phyloP scores from a whole-genome alignment of 2,113 vertebrate genomes.

The Bubo scandiacus region DNA sequence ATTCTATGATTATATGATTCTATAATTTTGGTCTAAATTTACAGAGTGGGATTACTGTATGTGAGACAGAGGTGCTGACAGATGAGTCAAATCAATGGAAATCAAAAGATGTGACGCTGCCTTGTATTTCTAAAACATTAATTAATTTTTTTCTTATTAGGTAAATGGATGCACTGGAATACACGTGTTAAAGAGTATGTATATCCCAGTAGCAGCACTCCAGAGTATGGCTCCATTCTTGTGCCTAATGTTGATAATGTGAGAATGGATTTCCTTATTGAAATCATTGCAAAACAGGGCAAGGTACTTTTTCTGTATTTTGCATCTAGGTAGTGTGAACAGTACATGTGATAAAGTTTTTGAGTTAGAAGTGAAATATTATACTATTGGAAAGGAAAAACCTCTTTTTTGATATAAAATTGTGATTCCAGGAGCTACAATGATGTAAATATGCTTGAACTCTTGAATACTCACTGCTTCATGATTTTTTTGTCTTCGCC shows the following conservation, averaged over 20 bases:
- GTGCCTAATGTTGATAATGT: constrained; percentile 96
- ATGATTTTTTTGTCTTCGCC: not conserved
- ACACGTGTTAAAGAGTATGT: constrained; percentile 84
- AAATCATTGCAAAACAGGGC: constrained; percentile 90
- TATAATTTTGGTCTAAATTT: not conserved
- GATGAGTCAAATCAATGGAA: not conserved
- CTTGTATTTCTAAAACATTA: not conserved
- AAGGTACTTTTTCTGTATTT: constrained; percentile 76
- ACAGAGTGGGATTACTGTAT: not conserved
- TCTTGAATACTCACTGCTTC: not conserved
- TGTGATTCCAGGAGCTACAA: not conserved
- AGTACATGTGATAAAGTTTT: not conserved
- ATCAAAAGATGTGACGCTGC: not conserved
- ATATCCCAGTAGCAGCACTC: constrained; percentile 82
- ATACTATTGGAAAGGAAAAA: not conserved
- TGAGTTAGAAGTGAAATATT: not conserved
- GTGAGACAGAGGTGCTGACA: not conserved
- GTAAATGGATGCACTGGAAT: constrained; percentile 91
- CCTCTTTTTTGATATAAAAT: accelerated
- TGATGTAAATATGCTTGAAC: not conserved
- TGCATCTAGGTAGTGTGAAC: not conserved
- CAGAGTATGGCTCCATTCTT: constrained; percentile 90
- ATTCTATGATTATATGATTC: not conserved
- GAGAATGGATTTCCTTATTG: constrained; percentile 90
- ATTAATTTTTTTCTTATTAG: constrained; percentile 53